Conservation (phyloP, 30 jellyfish, hydroid and myxozoan species). For the Nemopilema nomurai region DNA sequence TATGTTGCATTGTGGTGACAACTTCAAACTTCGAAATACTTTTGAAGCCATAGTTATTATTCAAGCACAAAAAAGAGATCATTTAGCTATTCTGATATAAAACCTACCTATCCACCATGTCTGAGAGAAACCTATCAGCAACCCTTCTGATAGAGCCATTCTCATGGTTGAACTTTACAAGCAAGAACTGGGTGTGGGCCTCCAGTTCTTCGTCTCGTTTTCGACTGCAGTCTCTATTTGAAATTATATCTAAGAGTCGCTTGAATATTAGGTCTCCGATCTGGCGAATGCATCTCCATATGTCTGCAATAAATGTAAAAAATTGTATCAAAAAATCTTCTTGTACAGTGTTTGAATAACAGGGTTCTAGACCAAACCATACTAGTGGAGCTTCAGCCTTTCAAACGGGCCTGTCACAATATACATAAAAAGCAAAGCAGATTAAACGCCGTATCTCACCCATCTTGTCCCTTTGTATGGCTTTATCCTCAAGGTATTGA, state of each 20-base stretch:
- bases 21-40: no score
- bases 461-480: conserved; percentile 81
- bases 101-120: conserved; percentile 84
- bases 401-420: no score
- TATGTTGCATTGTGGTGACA: no score
- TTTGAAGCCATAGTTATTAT: no score
- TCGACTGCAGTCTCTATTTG: conserved; percentile 60
- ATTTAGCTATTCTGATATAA: background rate
- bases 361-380: no score
- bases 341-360: no score
- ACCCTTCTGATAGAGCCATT: conserved; percentile 81
- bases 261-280: conserved; percentile 79
- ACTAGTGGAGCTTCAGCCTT: no score
- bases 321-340: background rate
- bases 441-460: conserved; percentile 77
- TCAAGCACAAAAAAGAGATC: no score
- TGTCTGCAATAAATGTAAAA: conserved; percentile 44
- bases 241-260: conserved; percentile 52
- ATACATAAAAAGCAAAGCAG: no score
- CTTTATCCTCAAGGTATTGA: conserved; percentile 89
- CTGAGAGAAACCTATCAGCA: conserved; percentile 91
- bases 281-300: conserved; percentile 87
- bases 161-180: conserved; percentile 86
- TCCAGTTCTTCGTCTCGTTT: conserved; percentile 89
- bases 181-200: conserved; percentile 74